Conservation (phyloP, 2,888 invertebrate genomes). For the Cerceris ruficornis region DNA sequence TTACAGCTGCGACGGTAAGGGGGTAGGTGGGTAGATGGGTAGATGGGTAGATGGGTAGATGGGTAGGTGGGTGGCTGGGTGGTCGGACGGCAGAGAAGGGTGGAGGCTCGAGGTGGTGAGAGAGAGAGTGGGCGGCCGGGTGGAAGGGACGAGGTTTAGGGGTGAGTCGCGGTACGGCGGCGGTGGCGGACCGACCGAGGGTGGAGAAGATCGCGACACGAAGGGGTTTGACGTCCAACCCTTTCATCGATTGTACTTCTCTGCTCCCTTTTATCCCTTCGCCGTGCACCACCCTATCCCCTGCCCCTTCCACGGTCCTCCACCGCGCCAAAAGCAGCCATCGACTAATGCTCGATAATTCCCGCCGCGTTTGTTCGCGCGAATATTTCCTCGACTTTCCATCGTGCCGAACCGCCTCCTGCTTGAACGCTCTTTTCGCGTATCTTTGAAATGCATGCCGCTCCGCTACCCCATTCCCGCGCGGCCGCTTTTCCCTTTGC, state of each 20-base stretch:
- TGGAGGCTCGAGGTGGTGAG: slow-evolving; percentile 36
- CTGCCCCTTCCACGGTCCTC: slow-evolving; percentile 58
- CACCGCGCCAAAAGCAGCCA: slow-evolving; percentile 72
- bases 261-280: slow-evolving; percentile 73
- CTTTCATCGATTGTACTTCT: slow-evolving; percentile 81
- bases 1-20: slow-evolving; percentile 76
- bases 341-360: slow-evolving; percentile 78
- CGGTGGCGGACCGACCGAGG: slow-evolving; percentile 69
- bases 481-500: slow-evolving; percentile 48
- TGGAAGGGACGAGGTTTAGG: slow-evolving; percentile 60
- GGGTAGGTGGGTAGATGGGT: slow-evolving; percentile 60
- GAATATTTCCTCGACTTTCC: slow-evolving; percentile 70
- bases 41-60: slow-evolving; percentile 63
- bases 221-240: slow-evolving; percentile 81
- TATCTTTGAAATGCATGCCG: slow-evolving; percentile 61
- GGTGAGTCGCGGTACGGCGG: slow-evolving; percentile 64
- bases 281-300: slow-evolving; percentile 63
- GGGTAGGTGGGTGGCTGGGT: slow-evolving; percentile 49
- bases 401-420: slow-evolving; percentile 58
- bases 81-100: slow-evolving; percentile 56
- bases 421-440: slow-evolving; percentile 63
- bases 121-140: slow-evolving; percentile 66
- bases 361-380: slow-evolving; percentile 68
- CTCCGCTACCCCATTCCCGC: slow-evolving; percentile 32
- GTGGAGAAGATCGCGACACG: slow-evolving; percentile 80